phyloP scores from a whole-genome alignment of 2,888 invertebrate species.

The Chrysolina haemoptera region DNA sequence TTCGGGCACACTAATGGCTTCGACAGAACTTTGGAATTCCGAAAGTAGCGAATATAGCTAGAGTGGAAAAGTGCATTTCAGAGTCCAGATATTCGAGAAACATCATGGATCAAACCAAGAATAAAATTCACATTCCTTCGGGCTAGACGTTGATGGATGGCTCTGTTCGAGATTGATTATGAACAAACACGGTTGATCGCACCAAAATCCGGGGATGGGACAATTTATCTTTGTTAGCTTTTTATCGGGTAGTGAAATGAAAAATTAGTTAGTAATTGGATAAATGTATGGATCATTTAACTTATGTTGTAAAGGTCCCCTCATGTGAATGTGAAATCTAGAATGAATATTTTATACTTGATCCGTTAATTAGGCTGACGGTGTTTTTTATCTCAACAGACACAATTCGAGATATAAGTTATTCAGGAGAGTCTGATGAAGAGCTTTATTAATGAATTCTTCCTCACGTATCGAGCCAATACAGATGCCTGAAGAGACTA shows the following conservation, averaged over 20 bases:
- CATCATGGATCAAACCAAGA: neutral
- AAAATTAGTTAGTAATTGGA: conserved; percentile 13
- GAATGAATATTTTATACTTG: too few species aligned
- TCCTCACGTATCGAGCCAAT: too few species aligned
- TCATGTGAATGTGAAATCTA: neutral
- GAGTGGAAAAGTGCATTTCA: conserved; percentile 21
- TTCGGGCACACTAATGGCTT: neutral
- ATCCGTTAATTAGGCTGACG: too few species aligned
- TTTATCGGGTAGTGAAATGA: neutral
- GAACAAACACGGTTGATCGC: conserved; percentile 22
- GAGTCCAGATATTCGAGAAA: conserved; percentile 8
- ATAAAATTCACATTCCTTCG: conserved; percentile 1
- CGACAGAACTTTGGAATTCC: neutral
- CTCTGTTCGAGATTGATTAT: conserved; percentile 29
- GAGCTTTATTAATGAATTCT: too few species aligned
- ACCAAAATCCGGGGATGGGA: conserved; percentile 20
- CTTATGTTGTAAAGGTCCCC: neutral
- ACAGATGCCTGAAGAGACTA: too few species aligned
- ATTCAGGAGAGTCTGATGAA: too few species aligned
- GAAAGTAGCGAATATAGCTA: neutral
- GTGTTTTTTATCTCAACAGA: too few species aligned
- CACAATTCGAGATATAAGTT: too few species aligned
- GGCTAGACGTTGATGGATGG: conserved; percentile 24
- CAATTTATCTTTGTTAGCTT: conserved; percentile 28
- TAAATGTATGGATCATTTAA: neutral